Evolutionary conservation across 2,888 invertebrate genomes (phyloP).

Genomic region (Polymixis lichenea): DNA sequence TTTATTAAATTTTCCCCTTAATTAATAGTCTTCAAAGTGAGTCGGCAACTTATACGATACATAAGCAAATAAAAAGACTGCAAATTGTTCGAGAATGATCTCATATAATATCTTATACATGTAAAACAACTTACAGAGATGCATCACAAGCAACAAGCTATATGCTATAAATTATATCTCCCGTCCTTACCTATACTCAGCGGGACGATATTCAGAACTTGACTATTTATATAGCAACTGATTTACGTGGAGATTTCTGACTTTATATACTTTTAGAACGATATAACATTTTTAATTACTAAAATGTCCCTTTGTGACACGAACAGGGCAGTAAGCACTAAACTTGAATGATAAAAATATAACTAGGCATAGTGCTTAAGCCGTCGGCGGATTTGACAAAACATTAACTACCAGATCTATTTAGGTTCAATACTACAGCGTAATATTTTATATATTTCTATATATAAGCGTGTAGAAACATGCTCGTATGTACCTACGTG

Average conservation of each 20-base stretch:
- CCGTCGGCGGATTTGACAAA: constrained; percentile 60
- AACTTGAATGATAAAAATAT: constrained; percentile 62
- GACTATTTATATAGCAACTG: constrained; percentile 43
- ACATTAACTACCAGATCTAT: constrained; percentile 88
- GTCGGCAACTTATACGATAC: background rate
- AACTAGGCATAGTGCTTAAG: constrained; percentile 55
- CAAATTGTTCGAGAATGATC: constrained; percentile 80
- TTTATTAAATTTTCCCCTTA: too few relatives aligned
- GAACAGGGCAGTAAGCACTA: constrained; percentile 64
- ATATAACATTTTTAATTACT: constrained; percentile 56
- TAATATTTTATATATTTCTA: constrained; percentile 37
- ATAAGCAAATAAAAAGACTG: constrained; percentile 66
- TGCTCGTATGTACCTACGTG: constrained; percentile 64
- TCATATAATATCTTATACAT: constrained; percentile 84
- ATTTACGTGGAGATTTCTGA: constrained; percentile 48
- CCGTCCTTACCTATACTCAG: constrained; percentile 33
- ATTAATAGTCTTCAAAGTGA: background rate
- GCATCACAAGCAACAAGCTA: constrained; percentile 79
- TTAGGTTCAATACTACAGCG: constrained; percentile 52
- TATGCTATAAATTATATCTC: constrained; percentile 51
- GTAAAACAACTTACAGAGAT: constrained; percentile 85
- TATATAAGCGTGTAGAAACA: constrained; percentile 70
- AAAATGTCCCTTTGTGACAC: constrained; percentile 72
- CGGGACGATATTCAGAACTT: constrained; percentile 37
- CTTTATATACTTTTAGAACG: constrained; percentile 62